Percentiles rank a stretch among this genome's conserved stretches.
Conservation (phyloP, 2,113 vertebrate genomes). For the Gasterosteus aculeatus region DNA sequence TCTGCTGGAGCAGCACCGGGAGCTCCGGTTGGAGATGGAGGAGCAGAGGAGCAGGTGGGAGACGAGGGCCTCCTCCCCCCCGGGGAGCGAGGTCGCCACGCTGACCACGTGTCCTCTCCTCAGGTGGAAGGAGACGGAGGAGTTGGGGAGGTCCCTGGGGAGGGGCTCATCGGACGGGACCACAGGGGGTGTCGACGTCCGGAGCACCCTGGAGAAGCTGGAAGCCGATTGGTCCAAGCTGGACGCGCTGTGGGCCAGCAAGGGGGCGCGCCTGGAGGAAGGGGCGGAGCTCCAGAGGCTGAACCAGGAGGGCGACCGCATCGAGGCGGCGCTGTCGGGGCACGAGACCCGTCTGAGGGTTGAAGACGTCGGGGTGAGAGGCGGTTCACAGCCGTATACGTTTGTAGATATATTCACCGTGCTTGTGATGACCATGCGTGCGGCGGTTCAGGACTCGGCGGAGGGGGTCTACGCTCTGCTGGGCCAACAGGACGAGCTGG, state of each 20-base stretch:
- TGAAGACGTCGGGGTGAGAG: conserved; percentile 83
- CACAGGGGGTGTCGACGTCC: conserved; percentile 63
- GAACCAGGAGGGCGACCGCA: conserved; percentile 82
- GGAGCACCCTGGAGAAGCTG: conserved; percentile 71
- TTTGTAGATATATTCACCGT: background rate
- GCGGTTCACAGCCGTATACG: background rate
- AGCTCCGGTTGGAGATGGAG: conserved; percentile 83
- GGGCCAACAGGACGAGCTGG: conserved; percentile 85
- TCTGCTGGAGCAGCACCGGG: conserved; percentile 81
- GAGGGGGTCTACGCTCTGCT: conserved; percentile 82
- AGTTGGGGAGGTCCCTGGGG: conserved; percentile 70
- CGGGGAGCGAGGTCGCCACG: no score
- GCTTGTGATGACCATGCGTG: background rate
- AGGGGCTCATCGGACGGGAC: conserved; percentile 23
- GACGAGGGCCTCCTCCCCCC: background rate
- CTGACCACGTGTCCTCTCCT: background rate
- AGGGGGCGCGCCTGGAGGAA: conserved; percentile 76
- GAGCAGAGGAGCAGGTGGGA: conserved; percentile 79
- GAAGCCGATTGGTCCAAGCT: conserved; percentile 73
- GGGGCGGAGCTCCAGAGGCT: conserved; percentile 85
- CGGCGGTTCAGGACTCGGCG: conserved; percentile 80
- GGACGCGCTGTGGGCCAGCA: conserved; percentile 79
- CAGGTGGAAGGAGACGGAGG: conserved; percentile 71
- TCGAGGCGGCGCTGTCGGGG: conserved; percentile 84
- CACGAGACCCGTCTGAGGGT: conserved; percentile 84